Evolutionary conservation across 30 jellyfish, hydroid and myxozoan genomes (phyloP), one percentile per base, ranked within the genome.

Genomic region (Sanderia malayensis): DNA sequence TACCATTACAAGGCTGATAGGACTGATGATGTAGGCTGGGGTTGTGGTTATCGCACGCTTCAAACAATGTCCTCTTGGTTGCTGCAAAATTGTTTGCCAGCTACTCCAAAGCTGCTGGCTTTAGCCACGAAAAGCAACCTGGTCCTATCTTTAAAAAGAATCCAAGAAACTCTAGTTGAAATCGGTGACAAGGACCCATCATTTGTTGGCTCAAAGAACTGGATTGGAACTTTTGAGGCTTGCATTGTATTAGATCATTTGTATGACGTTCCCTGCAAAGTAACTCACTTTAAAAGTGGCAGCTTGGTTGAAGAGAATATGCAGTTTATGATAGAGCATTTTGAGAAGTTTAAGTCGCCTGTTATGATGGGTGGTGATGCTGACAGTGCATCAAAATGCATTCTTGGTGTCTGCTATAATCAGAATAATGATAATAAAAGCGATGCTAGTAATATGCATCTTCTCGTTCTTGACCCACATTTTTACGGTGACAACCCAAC

Each of bases 291-390:
- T 1, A 2, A 46, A 27, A 72, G 73, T 4, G 96, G 96, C 30
- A 23, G 57, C 15, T 59, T 71, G 20, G 25, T 19, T 47, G 13
- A 13, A 9, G 49, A 34, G 7, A 60, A 24, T 9, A 33, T 58
- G 31, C 27, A 1, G 0, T 67, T 66, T 44, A 33, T 85, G 34
- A 49, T 24, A 44, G 77, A 68, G 15, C 96, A 85, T 60, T 76
- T 85, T 46, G 24, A 25, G 19, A 31, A 76, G 28, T 46, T 47
- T 30, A 68, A 61, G 11, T 67, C 92, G 23, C 96, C 96, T 2
- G 81, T 85, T 8, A 82, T 82, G 94, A 82, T 82, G 94, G 94
- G 94, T 31, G 96, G 96, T 13, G 96, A 85, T 76, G 76, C 45
- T 26, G 96, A 85, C 66, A 46, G 53, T 44, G 86, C 92, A 32